Base-by-base conservation (phyloP, 2,113 vertebrate species). In the Albula goreensis region DNA sequence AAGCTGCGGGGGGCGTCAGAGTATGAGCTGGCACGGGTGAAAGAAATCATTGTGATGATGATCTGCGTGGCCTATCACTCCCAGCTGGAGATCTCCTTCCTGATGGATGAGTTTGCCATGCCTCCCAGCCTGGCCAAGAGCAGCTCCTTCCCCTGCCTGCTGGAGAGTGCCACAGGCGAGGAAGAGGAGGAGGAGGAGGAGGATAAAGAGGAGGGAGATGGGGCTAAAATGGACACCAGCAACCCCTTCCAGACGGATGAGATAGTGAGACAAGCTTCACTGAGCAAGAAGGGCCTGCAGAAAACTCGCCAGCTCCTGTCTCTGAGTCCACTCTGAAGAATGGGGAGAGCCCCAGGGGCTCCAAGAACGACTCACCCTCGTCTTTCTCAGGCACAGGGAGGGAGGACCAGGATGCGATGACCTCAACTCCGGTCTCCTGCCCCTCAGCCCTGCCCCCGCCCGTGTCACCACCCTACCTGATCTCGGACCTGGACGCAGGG, bases 71-170 rank as follows among this genome's bases (percentile, higher is more conserved):
- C 98, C 82, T 99, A 99, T 91, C 98, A 99, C 95, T 99, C 97
- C 31, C 98, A 99, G 91, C 94, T 99, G 79, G 98, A 99, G 93
- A 99, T 99, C 87, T 99, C 98, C n/a, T 99, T 99, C 90, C 97
- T 99, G 85, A 99, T 99, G 98, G 98, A 99, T 81, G 98, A 99
- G 88, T 99, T 99, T 87, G 98, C 98, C 74, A 99, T 99, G 98
- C 98, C 98, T 0, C 98, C 98, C 63, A 97, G 95, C 50, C 89
- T 98, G 79, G 89, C 94, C 10, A 96, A 96, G 87, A 97, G 94
- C 85, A 84, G 94, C 78, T 98, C 97, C 7, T 97, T 99, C 88
- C 96, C 96, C 7, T 97, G 96, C 84, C 94, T 98, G 88, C 95
- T 97, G 87, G 97, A 98, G 86, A 96, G 93, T 0, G 7, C 81